Conservation (phyloP, 2,113 vertebrate species). For the Pseudorectes ferrugineus region DNA sequence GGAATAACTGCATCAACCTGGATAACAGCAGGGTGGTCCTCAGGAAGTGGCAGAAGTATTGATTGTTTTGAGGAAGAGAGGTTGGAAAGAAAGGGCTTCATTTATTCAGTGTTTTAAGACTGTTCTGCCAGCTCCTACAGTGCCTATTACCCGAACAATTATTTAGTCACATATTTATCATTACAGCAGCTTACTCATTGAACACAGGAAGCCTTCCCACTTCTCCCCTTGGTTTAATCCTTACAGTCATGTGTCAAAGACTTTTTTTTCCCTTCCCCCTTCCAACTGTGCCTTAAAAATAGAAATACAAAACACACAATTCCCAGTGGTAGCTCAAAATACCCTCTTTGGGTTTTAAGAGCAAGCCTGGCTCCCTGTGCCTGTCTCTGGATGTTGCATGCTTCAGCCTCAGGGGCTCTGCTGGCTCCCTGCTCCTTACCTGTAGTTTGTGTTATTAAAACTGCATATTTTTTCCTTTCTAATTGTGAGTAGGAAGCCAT, state of each 20-base stretch:
- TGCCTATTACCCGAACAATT: not conserved
- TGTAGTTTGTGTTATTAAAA: not conserved
- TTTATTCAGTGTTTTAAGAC: not conserved
- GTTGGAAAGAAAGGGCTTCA: not conserved
- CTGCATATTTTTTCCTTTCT: not conserved
- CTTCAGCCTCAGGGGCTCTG: not conserved
- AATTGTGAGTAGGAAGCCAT: not conserved
- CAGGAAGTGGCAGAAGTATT: not conserved
- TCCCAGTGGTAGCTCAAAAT: not conserved
- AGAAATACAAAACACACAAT: not conserved
- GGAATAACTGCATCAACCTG: rapidly evolving
- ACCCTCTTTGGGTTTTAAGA: not conserved
- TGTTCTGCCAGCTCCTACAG: not conserved
- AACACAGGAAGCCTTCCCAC: not conserved
- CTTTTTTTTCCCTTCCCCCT: not conserved
- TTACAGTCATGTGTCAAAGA: not conserved
- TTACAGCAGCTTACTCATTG: slow-evolving; percentile 15
- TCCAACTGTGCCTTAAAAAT: not conserved
- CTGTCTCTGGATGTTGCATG: rapidly evolving
- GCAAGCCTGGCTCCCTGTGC: not conserved
- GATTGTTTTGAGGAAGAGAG: not conserved
- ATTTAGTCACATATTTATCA: not conserved
- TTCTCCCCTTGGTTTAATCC: not conserved
- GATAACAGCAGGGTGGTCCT: not conserved
- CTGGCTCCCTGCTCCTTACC: not conserved